A percentile compares a stretch with the other conserved stretches of the same genome.
phyloP scores from a whole-genome alignment of 2,888 invertebrate genomes.

The Mimumesa dahlbomi region DNA sequence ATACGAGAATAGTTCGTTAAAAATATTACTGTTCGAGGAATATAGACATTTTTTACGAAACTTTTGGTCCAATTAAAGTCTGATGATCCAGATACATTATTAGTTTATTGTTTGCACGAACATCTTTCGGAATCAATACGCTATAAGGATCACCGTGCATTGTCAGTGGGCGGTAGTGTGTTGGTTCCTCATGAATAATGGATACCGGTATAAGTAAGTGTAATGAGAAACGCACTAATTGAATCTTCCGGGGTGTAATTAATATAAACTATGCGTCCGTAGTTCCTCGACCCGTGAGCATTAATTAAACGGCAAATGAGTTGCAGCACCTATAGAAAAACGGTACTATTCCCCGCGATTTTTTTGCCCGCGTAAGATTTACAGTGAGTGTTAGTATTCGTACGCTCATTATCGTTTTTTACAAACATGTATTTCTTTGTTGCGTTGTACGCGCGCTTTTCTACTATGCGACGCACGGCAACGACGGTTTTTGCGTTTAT shows the following conservation, averaged over 20 bases:
- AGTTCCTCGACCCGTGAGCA: constrained; percentile 64
- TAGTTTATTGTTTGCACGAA: neutral
- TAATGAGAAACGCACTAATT: constrained; percentile 79
- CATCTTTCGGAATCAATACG: constrained; percentile 21
- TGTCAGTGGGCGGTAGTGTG: constrained; percentile 68
- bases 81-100: neutral
- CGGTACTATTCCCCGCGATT: constrained; percentile 38
- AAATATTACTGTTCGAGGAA: too few relatives aligned
- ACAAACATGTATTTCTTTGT: neutral
- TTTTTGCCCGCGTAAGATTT: constrained; percentile 11
- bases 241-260: constrained; percentile 79
- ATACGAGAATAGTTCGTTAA: too few relatives aligned
- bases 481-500: too few relatives aligned
- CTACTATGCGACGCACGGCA: too few relatives aligned
- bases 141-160: constrained; percentile 60
- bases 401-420: neutral
- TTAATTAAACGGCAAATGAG: constrained; percentile 72
- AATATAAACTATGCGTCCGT: constrained; percentile 76
- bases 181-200: constrained; percentile 75
- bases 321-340: constrained; percentile 46
- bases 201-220: constrained; percentile 75
- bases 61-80: too few relatives aligned
- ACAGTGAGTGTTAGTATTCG: neutral
- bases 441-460: too few relatives aligned
- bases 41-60: too few relatives aligned